These are phyloP conservation scores for Sebastolobus altivelis DNA, from an alignment of 2,797 vertebrate species.

Conservation along the genomic window DNA sequence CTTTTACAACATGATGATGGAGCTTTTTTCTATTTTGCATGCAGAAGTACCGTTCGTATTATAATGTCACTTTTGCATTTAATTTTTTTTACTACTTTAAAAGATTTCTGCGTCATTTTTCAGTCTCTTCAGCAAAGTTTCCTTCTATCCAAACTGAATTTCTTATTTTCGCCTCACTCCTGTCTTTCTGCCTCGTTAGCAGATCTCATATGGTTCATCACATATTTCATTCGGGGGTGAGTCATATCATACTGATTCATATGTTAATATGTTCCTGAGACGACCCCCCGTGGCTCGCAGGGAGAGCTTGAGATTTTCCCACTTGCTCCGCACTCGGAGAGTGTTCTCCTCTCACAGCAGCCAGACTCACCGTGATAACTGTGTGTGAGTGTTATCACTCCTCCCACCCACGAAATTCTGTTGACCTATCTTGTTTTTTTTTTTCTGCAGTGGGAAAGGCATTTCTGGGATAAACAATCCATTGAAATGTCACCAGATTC, in stretches of 20 bases:
- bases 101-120: not conserved
- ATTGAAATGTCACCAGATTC: conserved; percentile 76
- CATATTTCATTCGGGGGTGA: conserved; percentile 42
- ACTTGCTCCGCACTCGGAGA: conserved; percentile 16
- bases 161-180: conserved; percentile 8
- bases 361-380: conserved; percentile 40
- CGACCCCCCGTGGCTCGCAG: conserved; percentile 31
- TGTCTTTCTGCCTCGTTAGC: conserved; percentile 33
- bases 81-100: not conserved
- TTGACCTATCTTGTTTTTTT: conserved; percentile 52
- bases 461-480: conserved; percentile 71
- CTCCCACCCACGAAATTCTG: conserved; percentile 49
- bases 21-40: not conserved
- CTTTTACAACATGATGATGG: not conserved
- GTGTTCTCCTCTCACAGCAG: conserved; percentile 29
- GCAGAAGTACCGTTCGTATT: not conserved
- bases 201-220: conserved; percentile 43
- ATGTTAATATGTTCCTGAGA: conserved; percentile 69
- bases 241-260: conserved; percentile 60
- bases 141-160: conserved; percentile 2
- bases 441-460: conserved; percentile 35
- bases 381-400: conserved; percentile 48
- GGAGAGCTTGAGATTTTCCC: conserved; percentile 42
- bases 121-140: conserved; percentile 1
- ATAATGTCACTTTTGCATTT: not conserved